Evolutionary conservation across 2,797 vertebrate genomes (phyloP), one percentile per base, ranked within the genome.

Genomic region (Cirrhinus mrigala): DNA sequence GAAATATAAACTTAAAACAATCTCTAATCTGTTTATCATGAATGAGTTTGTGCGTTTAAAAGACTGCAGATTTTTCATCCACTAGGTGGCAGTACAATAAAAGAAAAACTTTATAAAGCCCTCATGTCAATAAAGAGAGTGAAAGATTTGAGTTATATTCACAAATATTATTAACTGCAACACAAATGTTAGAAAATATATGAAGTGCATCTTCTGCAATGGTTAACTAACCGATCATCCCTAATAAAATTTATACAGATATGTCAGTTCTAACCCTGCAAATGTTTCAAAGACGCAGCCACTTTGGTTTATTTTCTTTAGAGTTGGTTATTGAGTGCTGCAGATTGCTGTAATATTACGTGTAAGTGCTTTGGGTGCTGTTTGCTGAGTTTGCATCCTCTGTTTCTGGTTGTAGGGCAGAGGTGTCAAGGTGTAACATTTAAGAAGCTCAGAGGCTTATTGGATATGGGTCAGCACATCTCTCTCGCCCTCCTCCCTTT

Each of bases 391-490:
- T 89, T 85, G 90, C 93, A 87, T 83, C 89, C 90, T 87, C 90
- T 94, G 93, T 94, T 94, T 92, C 92, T 92, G 92, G 90, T 88
- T 88, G 85, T 86, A 86, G 91, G 91, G 92, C 91, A 90, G 74
- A 54, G 85, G 83, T 90, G 89, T 93, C 91, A 91, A 93, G 94
- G 93, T 94, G 94, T 92, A 91, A 89, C 44, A 58, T 90, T 89
- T 96, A 96, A 97, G 95, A 95, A 91, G 96, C 94, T 97, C 96
- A 97, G 93, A 93, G 92, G 96, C 94, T 97, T 96, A 97, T 82
- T 89, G 93, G 93, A 96, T 96, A 92, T 95, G 93, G 95, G 95
- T 96, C 95, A 92, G 88, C 92, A 83, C 85, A 92, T 50, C 44
- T 74, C 78, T 74, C 91, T 66, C 27, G 0, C 33, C 81, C n/a